A percentile compares a stretch with the other conserved stretches of the same genome.
Evolutionary conservation across 2,797 vertebrate genomes (phyloP).

Genomic region (Pangasius krempfi): DNA sequence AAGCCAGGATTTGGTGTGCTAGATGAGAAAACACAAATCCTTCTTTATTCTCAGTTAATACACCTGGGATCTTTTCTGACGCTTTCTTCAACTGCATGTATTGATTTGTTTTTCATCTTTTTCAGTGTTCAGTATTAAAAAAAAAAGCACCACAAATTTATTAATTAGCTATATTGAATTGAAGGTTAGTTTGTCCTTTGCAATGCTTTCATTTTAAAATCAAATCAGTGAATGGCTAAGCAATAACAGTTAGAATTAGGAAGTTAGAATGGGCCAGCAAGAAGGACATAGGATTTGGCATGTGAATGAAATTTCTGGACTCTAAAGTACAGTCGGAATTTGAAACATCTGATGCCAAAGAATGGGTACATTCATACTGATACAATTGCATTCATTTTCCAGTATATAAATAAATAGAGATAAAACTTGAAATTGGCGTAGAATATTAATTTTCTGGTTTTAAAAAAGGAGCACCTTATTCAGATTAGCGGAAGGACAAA

Average conservation of each 20-base stretch:
- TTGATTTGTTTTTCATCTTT: neutral
- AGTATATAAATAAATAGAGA: neutral
- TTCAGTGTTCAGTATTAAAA: neutral
- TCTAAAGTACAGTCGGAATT: neutral
- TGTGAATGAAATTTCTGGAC: neutral
- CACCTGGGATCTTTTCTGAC: neutral
- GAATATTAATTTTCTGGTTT: neutral
- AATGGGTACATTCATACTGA: neutral
- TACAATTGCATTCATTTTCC: neutral
- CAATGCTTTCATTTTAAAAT: neutral
- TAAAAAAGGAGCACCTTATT: neutral
- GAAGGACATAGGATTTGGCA: neutral
- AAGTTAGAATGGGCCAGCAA: neutral
- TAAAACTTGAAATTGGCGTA: neutral
- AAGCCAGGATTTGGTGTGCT: neutral
- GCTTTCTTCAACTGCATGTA: neutral
- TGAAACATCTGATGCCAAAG: neutral
- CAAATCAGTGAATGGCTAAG: neutral
- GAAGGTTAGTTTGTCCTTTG: neutral
- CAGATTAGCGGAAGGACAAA: neutral
- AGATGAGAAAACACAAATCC: neutral
- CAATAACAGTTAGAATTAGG: neutral
- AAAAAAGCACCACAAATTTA: too few relatives aligned
- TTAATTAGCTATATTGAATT: neutral
- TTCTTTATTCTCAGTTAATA: neutral